phyloP scores from a whole-genome alignment of 2,113 vertebrate species.

The Chinchilla lanigera region DNA sequence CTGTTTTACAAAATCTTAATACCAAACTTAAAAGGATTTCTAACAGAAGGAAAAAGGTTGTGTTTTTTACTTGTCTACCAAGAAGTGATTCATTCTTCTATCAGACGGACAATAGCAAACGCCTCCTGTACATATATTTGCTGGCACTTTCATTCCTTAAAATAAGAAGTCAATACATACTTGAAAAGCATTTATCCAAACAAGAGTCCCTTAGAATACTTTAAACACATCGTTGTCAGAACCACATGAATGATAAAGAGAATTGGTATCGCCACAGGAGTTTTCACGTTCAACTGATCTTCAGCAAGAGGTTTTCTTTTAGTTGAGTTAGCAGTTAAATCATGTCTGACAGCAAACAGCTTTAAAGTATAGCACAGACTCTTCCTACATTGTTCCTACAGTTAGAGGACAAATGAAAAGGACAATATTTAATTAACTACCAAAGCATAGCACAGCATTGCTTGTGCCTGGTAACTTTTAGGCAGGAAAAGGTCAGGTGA shows the following conservation, averaged over 20 bases:
- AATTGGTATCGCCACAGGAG: neutral
- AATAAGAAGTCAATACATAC: neutral
- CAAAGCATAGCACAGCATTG: neutral
- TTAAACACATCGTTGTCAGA: neutral
- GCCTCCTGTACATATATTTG: neutral
- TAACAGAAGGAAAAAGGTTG: neutral
- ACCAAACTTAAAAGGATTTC: constrained; percentile 47
- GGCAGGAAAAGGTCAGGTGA: neutral
- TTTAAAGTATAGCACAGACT: neutral
- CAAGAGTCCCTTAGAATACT: neutral
- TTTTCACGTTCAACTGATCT: neutral
- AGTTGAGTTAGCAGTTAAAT: neutral
- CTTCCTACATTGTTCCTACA: neutral
- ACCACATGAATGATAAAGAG: neutral
- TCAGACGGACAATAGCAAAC: neutral
- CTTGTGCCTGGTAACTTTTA: neutral
- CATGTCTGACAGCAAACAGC: neutral
- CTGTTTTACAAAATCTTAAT: constrained; percentile 65
- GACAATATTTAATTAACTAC: neutral
- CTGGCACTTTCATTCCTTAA: neutral
- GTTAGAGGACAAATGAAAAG: neutral
- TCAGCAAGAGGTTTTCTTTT: neutral
- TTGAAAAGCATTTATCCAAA: neutral
- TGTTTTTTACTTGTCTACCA: neutral
- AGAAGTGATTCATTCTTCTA: neutral